Percentiles rank a stretch among this genome's conserved stretches.
phyloP scores from a whole-genome alignment of 2,113 vertebrate species.

The Elachura formosa region DNA sequence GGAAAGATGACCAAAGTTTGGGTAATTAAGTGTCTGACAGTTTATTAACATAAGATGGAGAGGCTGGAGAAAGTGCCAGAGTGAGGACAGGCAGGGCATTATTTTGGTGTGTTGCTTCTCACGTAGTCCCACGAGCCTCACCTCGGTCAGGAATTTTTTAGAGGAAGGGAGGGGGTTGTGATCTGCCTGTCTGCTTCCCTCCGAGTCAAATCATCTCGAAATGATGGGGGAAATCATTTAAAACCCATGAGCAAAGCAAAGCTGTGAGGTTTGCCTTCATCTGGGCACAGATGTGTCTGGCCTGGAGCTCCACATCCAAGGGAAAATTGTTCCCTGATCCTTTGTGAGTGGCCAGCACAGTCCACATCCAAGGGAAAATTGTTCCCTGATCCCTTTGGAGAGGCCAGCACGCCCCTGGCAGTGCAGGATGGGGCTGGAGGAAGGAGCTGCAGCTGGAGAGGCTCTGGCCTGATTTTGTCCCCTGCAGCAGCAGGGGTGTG shows the following conservation, averaged over 20 bases:
- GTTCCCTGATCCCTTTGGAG: rapidly evolving
- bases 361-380: background rate
- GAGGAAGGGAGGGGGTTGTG: background rate
- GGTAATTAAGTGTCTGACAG: conserved; percentile 14
- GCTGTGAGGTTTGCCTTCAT: background rate
- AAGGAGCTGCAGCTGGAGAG: background rate
- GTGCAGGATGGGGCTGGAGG: too few species aligned
- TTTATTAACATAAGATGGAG: conserved; percentile 11
- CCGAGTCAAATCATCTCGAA: background rate
- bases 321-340: background rate
- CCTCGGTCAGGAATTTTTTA: conserved; percentile 1
- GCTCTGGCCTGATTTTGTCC: background rate
- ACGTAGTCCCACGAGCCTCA: background rate
- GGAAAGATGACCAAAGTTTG: conserved; percentile 1
- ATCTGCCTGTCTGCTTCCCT: background rate
- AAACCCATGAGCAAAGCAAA: background rate
- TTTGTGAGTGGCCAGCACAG: background rate
- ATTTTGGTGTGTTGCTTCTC: conserved; percentile 11
- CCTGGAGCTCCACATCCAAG: background rate
- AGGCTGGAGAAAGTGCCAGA: conserved; percentile 42
- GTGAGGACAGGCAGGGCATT: background rate
- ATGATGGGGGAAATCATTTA: background rate
- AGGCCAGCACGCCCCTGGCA: too few species aligned
- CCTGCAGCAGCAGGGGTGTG: background rate
- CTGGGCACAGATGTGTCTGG: background rate